Conservation (phyloP, 2,113 vertebrate species). For the Suncus etruscus region DNA sequence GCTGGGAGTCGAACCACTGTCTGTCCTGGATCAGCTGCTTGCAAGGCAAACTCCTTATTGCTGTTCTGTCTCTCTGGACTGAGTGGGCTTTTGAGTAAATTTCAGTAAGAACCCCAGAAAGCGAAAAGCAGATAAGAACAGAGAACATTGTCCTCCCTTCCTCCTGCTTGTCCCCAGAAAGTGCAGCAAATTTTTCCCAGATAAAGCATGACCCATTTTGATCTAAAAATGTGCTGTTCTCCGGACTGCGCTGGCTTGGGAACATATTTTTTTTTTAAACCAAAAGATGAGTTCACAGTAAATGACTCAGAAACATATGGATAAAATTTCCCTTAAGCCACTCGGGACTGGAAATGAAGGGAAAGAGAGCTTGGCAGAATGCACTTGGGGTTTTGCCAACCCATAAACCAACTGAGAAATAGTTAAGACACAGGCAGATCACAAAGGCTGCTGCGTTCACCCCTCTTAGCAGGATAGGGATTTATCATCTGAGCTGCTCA, state of each 20-base stretch:
- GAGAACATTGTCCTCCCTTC: neutral
- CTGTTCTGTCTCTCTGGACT: too few relatives aligned
- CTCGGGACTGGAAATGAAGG: slow-evolving; percentile 82
- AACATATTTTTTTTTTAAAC: slow-evolving; percentile 71
- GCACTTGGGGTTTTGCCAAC: slow-evolving; percentile 79
- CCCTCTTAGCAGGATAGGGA: slow-evolving; percentile 73
- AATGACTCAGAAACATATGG: slow-evolving; percentile 83
- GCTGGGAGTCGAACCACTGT: too few relatives aligned
- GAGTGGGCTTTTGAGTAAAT: slow-evolving; percentile 12
- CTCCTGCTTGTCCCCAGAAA: slow-evolving; percentile 38
- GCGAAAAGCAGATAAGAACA: neutral
- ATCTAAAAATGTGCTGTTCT: slow-evolving; percentile 47
- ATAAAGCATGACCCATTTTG: slow-evolving; percentile 69
- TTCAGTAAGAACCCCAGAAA: slow-evolving; percentile 8
- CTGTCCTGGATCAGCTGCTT: too few relatives aligned
- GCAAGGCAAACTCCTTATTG: too few relatives aligned
- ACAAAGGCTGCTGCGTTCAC: slow-evolving; percentile 73
- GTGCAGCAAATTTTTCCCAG: slow-evolving; percentile 56
- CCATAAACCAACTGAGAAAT: slow-evolving; percentile 79
- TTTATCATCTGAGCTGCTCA: slow-evolving; percentile 80
- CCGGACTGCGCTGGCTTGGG: slow-evolving; percentile 67
- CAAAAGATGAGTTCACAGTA: slow-evolving; percentile 80
- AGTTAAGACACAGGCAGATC: slow-evolving; percentile 80
- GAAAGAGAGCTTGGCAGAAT: slow-evolving; percentile 76
- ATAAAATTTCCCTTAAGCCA: slow-evolving; percentile 81